A percentile compares a stretch with the other conserved stretches of the same genome.
These are phyloP conservation scores for Bombus confusus DNA, from an alignment of 1,140 invertebrate species.

Conservation along the genomic window DNA sequence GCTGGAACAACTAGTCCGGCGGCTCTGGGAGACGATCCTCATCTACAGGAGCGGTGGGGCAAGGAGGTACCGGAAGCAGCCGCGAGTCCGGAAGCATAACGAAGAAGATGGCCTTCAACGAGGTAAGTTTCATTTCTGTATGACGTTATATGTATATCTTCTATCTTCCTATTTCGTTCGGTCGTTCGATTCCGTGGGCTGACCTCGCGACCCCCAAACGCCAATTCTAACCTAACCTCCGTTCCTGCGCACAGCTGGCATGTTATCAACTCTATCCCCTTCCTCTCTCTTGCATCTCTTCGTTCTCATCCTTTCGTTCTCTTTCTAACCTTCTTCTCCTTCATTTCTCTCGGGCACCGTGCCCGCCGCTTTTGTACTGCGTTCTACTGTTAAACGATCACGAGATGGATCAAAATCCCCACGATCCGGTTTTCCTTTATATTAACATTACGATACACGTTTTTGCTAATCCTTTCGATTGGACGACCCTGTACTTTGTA, in stretches of 20 bases:
- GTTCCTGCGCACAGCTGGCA: constrained; percentile 73
- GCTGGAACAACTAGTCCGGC: constrained; percentile 68
- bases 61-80: constrained; percentile 79
- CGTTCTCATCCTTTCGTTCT: constrained; percentile 27
- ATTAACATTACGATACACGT: neutral
- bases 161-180: constrained; percentile 16
- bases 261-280: constrained; percentile 66
- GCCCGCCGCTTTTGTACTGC: neutral
- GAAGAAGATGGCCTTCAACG: constrained; percentile 83
- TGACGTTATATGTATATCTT: neutral
- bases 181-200: constrained; percentile 62
- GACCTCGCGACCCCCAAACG: constrained; percentile 73
- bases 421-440: neutral
- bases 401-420: constrained; percentile 16
- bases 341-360: neutral
- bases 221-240: constrained; percentile 72
- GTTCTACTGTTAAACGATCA: neutral
- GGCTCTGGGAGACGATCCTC: constrained; percentile 58
- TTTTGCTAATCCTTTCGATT: neutral
- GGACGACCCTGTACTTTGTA: neutral
- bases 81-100: constrained; percentile 79
- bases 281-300: constrained; percentile 24
- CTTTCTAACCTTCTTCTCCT: neutral
- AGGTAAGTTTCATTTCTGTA: constrained; percentile 71
- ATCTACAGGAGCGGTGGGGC: constrained; percentile 75